Base-by-base conservation (phyloP, 2,888 invertebrate species). In the Alitta virens region DNA sequence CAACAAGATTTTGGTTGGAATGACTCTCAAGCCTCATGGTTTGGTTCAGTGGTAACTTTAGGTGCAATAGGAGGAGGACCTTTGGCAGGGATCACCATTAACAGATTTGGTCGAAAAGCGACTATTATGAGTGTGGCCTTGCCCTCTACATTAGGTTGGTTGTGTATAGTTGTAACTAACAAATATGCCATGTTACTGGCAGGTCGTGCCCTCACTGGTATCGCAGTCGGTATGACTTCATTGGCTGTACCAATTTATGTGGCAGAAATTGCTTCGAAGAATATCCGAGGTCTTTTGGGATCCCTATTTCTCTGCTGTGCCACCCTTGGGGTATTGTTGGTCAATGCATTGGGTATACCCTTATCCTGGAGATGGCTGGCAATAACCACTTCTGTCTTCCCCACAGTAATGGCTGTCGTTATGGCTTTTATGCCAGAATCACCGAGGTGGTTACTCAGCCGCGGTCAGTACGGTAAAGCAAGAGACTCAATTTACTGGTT, bases 351-450 rank as follows among this genome's bases (percentile, higher is more conserved):
- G 14, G 59, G 59, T 14, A 59, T 59, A n/a, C 40, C 51, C 2
- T 21, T 59, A 16, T 12, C 23, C 1, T 59, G 59, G 59, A 27
- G 38, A 9, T 59, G 59, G 59, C 25, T 51, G 12, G 59, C 59
- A 2, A 2, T 51, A 1, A 51, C 26, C 2, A 23, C 49, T 24
- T 7, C 59, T 33, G 25, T 59, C 1, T 9, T 51, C 1, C 49
- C 59, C 1, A 27, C 59, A n/a, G 2, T 24, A 2, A 51, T 59
- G 50, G 21, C 40, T 2, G 7, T 59, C 1, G 2, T n/a, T 5
- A 49, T 59, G 27, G n/a, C 38, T 40, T 51, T 59, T 40, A 59
- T 59, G 21, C 59, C 59, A 16, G 59, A 59, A 26, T 50, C 51
- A 16, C 59, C 59, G 24, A 51, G 54, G 27, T 57, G 57, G 57